phyloP scores from a whole-genome alignment of 2,888 invertebrate species.

The Nemotelus pantherinus region DNA sequence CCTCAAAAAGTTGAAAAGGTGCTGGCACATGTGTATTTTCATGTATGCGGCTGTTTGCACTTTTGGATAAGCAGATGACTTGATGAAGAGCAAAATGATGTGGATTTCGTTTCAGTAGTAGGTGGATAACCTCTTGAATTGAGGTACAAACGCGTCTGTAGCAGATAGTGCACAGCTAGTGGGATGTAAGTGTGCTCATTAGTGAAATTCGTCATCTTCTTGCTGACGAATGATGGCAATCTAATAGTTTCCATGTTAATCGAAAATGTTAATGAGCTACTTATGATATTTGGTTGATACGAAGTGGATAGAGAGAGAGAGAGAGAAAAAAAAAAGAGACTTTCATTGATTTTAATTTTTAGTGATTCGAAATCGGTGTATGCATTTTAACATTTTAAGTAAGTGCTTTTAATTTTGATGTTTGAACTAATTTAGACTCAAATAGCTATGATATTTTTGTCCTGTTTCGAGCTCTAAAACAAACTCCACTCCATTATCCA shows the following conservation, averaged over 20 bases:
- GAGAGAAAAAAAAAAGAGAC: too few relatives aligned
- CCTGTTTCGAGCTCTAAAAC: too few relatives aligned
- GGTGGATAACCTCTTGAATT: slow-evolving; percentile 19
- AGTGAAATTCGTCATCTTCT: background rate
- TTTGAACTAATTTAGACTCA: too few relatives aligned
- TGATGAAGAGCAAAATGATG: background rate
- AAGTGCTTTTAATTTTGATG: too few relatives aligned
- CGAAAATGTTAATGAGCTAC: too few relatives aligned
- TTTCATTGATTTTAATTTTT: too few relatives aligned
- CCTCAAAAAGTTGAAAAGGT: background rate
- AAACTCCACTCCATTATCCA: too few relatives aligned
- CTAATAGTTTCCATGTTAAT: background rate
- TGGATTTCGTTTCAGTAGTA: background rate
- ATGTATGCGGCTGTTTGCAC: background rate
- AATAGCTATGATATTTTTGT: too few relatives aligned
- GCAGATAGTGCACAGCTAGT: too few relatives aligned
- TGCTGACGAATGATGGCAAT: background rate
- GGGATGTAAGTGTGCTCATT: too few relatives aligned
- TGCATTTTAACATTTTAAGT: too few relatives aligned
- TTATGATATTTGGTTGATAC: background rate
- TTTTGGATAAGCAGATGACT: background rate
- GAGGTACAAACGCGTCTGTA: background rate
- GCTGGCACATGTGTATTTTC: background rate
- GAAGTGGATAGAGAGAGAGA: background rate
- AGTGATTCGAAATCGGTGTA: too few relatives aligned